Conservation (phyloP, 2,113 vertebrate genomes). For the Herpetotheres cachinnans region DNA sequence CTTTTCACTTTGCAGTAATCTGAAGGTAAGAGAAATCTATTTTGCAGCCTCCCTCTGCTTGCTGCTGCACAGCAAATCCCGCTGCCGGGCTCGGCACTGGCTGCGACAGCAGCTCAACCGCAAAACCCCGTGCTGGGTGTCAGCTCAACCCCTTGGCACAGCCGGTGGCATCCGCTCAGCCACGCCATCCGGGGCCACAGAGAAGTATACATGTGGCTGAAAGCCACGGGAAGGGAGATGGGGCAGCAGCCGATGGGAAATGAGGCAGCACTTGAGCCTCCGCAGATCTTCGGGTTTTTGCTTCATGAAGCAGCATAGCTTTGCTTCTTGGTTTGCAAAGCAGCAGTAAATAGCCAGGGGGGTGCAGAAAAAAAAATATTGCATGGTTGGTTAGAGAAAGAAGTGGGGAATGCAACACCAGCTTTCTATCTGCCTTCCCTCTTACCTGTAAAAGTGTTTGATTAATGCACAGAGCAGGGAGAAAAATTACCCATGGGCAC, state of each 20-base stretch:
- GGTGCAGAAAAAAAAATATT: neutral
- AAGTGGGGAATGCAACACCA: fast-evolving
- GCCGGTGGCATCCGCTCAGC: neutral
- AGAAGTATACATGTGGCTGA: neutral
- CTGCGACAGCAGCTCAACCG: neutral
- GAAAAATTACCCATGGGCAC: fast-evolving
- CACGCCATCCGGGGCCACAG: neutral
- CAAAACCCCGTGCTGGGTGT: neutral
- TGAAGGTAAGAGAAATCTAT: neutral
- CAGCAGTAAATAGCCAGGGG: neutral
- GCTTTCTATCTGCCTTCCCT: neutral
- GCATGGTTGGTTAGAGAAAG: neutral
- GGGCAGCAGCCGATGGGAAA: neutral
- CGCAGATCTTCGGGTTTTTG: fast-evolving
- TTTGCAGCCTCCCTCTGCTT: neutral
- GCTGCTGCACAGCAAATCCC: neutral
- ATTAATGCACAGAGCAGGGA: neutral
- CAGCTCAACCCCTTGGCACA: neutral
- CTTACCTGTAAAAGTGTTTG: neutral
- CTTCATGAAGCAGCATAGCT: fast-evolving
- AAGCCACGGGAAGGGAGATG: neutral
- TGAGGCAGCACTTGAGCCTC: neutral
- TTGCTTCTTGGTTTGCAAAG: neutral
- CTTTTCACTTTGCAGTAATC: too few species aligned
- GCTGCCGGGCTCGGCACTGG: neutral